A percentile compares a stretch with the other conserved stretches of the same genome.
Evolutionary conservation across 2,113 vertebrate genomes (phyloP).

Genomic region (Cyprinodon variegatus): DNA sequence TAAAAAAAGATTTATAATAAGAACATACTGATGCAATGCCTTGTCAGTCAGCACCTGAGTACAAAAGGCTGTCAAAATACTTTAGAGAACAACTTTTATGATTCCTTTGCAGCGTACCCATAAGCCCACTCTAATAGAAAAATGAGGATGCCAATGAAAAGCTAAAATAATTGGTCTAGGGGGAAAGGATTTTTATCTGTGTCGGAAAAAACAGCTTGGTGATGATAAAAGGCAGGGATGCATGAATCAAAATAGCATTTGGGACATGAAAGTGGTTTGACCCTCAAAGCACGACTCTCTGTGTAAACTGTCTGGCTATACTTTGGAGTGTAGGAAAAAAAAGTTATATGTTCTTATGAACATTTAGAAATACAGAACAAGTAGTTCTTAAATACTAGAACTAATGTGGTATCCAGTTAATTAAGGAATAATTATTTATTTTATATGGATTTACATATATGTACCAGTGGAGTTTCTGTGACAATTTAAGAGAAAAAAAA

Average conservation of each 20-base stretch:
- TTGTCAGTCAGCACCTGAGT: conserved; percentile 29
- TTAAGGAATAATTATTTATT: conserved; percentile 27
- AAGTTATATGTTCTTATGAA: background rate
- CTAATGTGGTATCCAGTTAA: conserved; percentile 25
- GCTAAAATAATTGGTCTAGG: conserved; percentile 74
- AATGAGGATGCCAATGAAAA: conserved; percentile 54
- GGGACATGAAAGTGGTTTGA: conserved; percentile 42
- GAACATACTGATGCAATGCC: background rate
- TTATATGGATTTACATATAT: conserved; percentile 15
- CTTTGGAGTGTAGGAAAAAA: conserved; percentile 21
- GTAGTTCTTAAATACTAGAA: conserved; percentile 2
- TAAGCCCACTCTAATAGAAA: conserved; percentile 49
- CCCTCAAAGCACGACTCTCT: conserved; percentile 34
- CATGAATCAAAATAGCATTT: conserved; percentile 55
- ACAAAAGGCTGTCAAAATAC: conserved; percentile 6
- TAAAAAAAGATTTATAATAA: conserved; percentile 38
- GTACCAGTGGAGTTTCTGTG: background rate
- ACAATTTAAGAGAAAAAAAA: background rate
- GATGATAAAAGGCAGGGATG: conserved; percentile 63
- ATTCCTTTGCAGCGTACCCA: conserved; percentile 38
- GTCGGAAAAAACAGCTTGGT: conserved; percentile 65
- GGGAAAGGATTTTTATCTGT: conserved; percentile 65
- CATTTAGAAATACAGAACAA: conserved; percentile 18
- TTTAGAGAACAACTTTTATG: conserved; percentile 32
- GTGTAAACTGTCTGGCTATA: conserved; percentile 20